Conservation (phyloP, 2,113 vertebrate species). For the Megaceryle maxima region DNA sequence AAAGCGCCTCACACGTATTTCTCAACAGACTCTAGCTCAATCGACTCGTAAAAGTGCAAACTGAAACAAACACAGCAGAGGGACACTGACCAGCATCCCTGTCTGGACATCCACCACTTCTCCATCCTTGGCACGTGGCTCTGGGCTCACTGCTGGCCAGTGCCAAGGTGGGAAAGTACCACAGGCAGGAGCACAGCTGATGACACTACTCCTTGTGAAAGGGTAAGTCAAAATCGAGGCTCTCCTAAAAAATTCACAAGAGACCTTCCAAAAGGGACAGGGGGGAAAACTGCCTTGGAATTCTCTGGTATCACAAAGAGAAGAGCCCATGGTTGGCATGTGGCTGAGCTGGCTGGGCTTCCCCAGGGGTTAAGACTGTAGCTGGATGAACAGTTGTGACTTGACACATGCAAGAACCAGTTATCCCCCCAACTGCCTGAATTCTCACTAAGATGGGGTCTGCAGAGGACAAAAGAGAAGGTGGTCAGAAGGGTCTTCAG, state of each 20-base stretch:
- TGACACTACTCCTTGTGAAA: background rate
- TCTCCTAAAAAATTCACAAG: background rate
- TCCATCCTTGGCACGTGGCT: background rate
- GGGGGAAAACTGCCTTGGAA: background rate
- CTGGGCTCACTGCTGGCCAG: background rate
- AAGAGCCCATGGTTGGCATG: background rate
- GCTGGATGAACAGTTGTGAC: background rate
- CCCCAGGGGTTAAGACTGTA: background rate
- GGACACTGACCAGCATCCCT: slow-evolving; percentile 35
- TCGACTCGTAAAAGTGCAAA: slow-evolving; percentile 70
- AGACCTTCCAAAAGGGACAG: background rate
- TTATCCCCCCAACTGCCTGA: background rate
- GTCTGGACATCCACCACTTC: background rate
- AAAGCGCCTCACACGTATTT: background rate
- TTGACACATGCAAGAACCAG: fast-evolving
- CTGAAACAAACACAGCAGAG: slow-evolving; percentile 63
- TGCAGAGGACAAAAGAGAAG: background rate
- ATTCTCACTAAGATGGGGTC: background rate
- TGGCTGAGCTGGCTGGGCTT: background rate
- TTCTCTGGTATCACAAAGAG: background rate
- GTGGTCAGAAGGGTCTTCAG: background rate
- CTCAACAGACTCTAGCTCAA: slow-evolving; percentile 46
- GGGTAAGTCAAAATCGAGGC: background rate
- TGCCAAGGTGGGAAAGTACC: background rate
- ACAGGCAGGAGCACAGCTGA: background rate